phyloP scores from a whole-genome alignment of 2,888 invertebrate genomes.

The Drosophila pullipes region DNA sequence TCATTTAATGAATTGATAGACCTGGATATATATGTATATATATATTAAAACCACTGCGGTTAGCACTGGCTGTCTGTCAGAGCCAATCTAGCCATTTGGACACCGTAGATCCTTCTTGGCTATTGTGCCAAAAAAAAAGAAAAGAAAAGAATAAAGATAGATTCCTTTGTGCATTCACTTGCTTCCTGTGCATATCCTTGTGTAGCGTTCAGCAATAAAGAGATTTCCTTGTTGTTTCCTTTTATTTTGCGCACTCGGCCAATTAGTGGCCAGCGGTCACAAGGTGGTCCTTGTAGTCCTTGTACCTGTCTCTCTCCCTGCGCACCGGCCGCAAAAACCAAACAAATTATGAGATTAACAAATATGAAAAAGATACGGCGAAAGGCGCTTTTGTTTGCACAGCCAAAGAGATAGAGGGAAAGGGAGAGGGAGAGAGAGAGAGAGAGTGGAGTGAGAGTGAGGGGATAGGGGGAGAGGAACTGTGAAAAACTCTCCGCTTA shows the following conservation, averaged over 20 bases:
- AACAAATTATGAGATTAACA: conserved; percentile 75
- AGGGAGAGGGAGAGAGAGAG: neutral
- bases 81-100: conserved; percentile 31
- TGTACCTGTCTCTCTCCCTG: conserved; percentile 48
- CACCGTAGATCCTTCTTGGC: conserved; percentile 70
- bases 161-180: conserved; percentile 50
- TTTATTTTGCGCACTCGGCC: conserved; percentile 50
- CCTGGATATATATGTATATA: neutral
- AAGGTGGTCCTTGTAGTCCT: conserved; percentile 41
- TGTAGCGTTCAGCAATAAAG: conserved; percentile 64
- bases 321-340: conserved; percentile 52
- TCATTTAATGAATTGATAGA: conserved; percentile 6
- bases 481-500: conserved; percentile 35
- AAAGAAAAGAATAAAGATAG: conserved; percentile 40
- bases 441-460: neutral
- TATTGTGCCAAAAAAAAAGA: conserved; percentile 50
- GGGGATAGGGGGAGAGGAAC: neutral
- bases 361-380: conserved; percentile 61
- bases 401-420: neutral
- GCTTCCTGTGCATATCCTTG: conserved; percentile 65
- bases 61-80: conserved; percentile 42
- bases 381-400: conserved; percentile 40
- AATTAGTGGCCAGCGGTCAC: conserved; percentile 64
- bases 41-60: conserved; percentile 19
- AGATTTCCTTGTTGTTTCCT: conserved; percentile 51